Evolutionary conservation across 2,113 vertebrate species (phyloP), one percentile per base, ranked within the genome.

Genomic region (Podarcis raffonei): DNA sequence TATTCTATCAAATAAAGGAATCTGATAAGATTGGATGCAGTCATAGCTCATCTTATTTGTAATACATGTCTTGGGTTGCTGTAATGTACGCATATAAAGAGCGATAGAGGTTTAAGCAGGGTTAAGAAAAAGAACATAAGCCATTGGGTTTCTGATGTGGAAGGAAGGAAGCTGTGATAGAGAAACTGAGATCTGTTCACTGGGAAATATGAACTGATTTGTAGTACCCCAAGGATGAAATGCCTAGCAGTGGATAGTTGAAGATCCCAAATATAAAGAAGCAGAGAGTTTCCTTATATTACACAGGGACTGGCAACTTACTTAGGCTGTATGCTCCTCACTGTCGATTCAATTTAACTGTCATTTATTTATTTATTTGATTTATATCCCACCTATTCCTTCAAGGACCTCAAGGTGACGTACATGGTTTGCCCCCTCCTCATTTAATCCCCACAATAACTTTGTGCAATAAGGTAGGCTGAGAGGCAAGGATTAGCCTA

Each of bases 1-100:
- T 94, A 96, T 94, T 94, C 87, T 93, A 93, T 93, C 89, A 95
- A 96, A 96, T 95, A 93, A 95, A 95, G 53, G 94, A 92, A 95
- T 94, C 92, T 93, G 90, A 94, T 96, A 95, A 95, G 91, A 76
- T 87, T 88, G 86, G 79, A 94, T 86, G 84, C 91, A 95, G 91
- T 27, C 25, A 91, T 83, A 65, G 15, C 30, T 77, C 89, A 81
- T 90, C 82, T 96, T 8, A 91, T 94, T 91, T 94, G 87, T 94
- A 89, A 89, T 53, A 91, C 39, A 89, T 92, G 74, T 84, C 88
- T 95, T 68, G 37, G 30, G 22, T 62, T 93, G 89, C 92, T 94
- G 35, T 48, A 92, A 69, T 80, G 86, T 84, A 75, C 30, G 85
- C 76, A 85, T 91, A 94, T 83, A 89, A 86, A 92, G 79, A 13